phyloP scores from a whole-genome alignment of 2,797 vertebrate species.

The Lates japonicus region DNA sequence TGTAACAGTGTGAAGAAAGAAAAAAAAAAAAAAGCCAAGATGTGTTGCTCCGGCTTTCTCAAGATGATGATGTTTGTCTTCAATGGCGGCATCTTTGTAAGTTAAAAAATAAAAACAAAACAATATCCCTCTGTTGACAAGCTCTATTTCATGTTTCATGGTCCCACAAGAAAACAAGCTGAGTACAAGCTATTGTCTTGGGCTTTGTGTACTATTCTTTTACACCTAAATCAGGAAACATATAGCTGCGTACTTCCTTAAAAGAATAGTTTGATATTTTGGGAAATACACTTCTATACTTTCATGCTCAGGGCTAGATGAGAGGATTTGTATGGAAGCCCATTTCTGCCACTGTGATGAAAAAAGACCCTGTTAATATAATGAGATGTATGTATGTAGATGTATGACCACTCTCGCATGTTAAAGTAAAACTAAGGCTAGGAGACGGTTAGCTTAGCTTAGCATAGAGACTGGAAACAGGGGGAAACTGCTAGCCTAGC shows the following conservation, averaged over 20 bases:
- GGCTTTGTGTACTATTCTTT: neutral
- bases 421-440: neutral
- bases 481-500: neutral
- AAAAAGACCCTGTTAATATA: too few species aligned
- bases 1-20: conserved; percentile 39
- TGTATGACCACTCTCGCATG: neutral
- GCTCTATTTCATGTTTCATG: neutral
- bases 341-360: too few species aligned
- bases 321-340: neutral
- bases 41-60: conserved; percentile 83
- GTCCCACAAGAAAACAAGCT: neutral
- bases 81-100: conserved; percentile 88
- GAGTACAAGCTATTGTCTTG: neutral
- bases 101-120: conserved; percentile 56
- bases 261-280: neutral
- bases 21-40: conserved; percentile 64
- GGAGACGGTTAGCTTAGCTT: neutral
- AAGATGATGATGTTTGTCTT: conserved; percentile 88
- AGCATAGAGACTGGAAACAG: neutral
- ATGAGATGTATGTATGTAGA: too few species aligned
- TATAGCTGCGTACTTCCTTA: neutral
- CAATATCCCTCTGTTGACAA: neutral
- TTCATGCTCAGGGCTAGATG: neutral
- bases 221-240: neutral
- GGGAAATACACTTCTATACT: neutral